phyloP scores from a whole-genome alignment of 2,888 invertebrate species.

The Anorthoa munda region DNA sequence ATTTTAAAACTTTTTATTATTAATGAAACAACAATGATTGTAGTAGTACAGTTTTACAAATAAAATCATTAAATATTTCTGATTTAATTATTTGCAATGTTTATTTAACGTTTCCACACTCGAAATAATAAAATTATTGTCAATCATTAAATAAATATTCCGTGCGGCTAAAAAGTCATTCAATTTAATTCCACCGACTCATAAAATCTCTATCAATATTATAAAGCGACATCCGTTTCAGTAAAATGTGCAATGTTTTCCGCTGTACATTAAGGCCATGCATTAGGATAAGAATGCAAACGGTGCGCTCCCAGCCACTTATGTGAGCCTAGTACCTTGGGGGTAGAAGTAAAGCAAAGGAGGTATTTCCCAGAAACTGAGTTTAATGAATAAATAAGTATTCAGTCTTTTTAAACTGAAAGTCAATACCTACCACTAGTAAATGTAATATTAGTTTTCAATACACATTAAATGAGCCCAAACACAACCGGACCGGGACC shows the following conservation, averaged over 20 bases:
- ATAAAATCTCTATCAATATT: not conserved
- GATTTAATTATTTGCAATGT: too few species aligned
- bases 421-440: too few species aligned
- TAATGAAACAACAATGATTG: not conserved
- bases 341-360: not conserved
- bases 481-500: too few species aligned
- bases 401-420: too few species aligned
- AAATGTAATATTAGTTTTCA: too few species aligned
- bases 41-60: too few species aligned
- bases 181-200: not conserved
- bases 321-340: not conserved
- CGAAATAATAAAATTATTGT: not conserved
- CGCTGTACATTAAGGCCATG: too few species aligned
- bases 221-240: not conserved
- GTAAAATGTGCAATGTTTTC: not conserved
- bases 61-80: too few species aligned
- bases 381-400: too few species aligned
- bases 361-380: not conserved
- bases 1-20: too few species aligned
- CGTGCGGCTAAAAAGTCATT: not conserved
- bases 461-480: too few species aligned
- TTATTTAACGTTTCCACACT: not conserved
- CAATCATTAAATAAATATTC: not conserved
- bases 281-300: conserved; percentile 1
- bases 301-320: not conserved